Evolutionary conservation across 1,140 invertebrate genomes (phyloP), one percentile per base, ranked within the genome.

Genomic region (Listronotus oregonensis): DNA sequence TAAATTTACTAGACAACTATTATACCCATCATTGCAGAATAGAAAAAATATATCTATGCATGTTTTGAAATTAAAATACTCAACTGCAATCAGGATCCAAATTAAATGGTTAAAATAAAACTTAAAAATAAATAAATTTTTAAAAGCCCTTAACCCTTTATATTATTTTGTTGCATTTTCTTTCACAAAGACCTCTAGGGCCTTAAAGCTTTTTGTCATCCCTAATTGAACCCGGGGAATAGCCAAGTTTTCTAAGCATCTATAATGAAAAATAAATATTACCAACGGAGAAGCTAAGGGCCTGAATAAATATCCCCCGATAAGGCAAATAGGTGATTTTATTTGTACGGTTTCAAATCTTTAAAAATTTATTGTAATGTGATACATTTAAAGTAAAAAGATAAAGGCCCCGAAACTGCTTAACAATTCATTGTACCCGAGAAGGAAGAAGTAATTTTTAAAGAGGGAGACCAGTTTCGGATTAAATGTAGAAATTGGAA

Each of bases 241-340:
- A 27, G 21, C 21, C 21, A 27, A 27, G 21, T 58, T 58, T 58
- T 58, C 55, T 58, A 58, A 58, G 55, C 43, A 58, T 42, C 55
- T 58, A 58, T 58, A 58, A 58, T 58, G 55, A 46, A 58, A 58
- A 58, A 58, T 58, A 58, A 58, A 58, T 44, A 58, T 58, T 55
- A 18, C 51, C 51, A 31, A 12, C 32, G 32, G 37, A 58, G 43
- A 18, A 58, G 55, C 51, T 40, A 14, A 31, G 55, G 40, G 40
- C 55, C 18, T 27, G 55, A 58, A 58, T 58, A 58, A 58, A 58
- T 58, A 58, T 46, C 21, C 55, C 40, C 40, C 37, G 55, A 58
- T 58, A 58, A 58, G 40, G 42, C 11, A 32, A 18, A 18, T 31
- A 51, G 31, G 21, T 21, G 49, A 51, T 51, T 51, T 15, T 51